Conservation (phyloP, 2,888 invertebrate species). For the Spodoptera exigua region DNA sequence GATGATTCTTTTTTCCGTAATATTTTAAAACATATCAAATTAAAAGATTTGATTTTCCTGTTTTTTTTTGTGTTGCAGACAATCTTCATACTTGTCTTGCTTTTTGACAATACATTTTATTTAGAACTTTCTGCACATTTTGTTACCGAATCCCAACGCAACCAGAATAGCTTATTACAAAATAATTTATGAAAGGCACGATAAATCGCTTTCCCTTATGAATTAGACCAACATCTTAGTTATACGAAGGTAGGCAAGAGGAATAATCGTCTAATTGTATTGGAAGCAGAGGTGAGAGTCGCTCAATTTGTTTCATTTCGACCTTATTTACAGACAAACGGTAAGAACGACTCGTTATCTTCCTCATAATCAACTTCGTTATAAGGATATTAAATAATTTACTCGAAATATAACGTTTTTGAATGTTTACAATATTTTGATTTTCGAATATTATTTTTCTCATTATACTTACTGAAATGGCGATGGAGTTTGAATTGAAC, state of each 20-base stretch:
- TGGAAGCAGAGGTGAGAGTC: slow-evolving; percentile 69
- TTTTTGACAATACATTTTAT: no score
- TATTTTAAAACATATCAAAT: neutral
- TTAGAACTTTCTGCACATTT: no score
- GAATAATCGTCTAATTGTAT: slow-evolving; percentile 82
- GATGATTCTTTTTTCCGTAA: no score
- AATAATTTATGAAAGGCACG: no score
- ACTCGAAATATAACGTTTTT: slow-evolving; percentile 17
- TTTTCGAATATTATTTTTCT: slow-evolving; percentile 27
- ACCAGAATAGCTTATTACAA: no score
- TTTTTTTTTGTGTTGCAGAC: no score
- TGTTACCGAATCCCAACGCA: no score
- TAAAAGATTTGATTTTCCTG: no score
- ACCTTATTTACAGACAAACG: slow-evolving; percentile 59
- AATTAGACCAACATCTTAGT: slow-evolving; percentile 58
- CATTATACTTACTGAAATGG: slow-evolving; percentile 18
- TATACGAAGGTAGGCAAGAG: slow-evolving; percentile 73
- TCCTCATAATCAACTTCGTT: slow-evolving; percentile 40
- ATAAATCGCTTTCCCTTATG: slow-evolving; percentile 3
- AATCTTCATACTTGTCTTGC: no score
- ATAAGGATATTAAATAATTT: slow-evolving; percentile 33
- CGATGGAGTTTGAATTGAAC: slow-evolving; percentile 6
- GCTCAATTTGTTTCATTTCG: slow-evolving; percentile 67
- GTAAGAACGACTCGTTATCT: slow-evolving; percentile 39
- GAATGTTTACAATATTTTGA: slow-evolving; percentile 12